Base-by-base conservation (phyloP, 2,888 invertebrate genomes). In the Torymus aiolomorphi region DNA sequence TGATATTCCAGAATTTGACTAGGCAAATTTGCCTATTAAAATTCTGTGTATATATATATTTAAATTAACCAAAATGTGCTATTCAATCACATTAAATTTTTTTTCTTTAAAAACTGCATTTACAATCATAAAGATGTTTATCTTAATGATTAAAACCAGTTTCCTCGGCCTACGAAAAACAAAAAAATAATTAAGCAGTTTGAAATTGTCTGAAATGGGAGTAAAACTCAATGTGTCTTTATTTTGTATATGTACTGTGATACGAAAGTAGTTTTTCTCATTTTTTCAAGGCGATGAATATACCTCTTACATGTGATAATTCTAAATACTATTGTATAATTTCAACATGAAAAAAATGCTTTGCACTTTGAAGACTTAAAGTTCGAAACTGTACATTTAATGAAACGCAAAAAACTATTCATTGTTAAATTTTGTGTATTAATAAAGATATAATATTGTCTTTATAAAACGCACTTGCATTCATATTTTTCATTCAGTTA, bases 1-100 rank as follows among this genome's bases (percentile, higher is more conserved):
- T 86, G 97, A 97, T 90, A 97, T 97, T 91, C 97, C 97, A 61
- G 96, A 96, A 88, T 96, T 96, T 91, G 96, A 96, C 86, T 95
- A 89, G 91, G n/a, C 51, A 70, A 54, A 42, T 18, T 16, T 13
- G 54, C 51, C 61, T 51, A 56, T 2, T 57, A 12, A 1, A 20
- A 56, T 73, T 76, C 54, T 77, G 65, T 78, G 66, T 57, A 56
- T 59, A 59, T 67, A 72, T 79, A 78, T 74, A 65, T 66, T 31
- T 52, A 51, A 62, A 11, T 18, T 78, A 52, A 81, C 69, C 67
- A 62, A 67, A 72, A 72, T 75, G 78, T 78, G 65, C 70, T 79
- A 65, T 75, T 75, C 54, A 42, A 79, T 75, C 56, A 57, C 62
- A 70, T 73, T 77, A 61, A 57, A 63, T 63, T 66, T 51, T 12